Conservation (phyloP, 2,113 vertebrate genomes). For the Indicator maculatus region DNA sequence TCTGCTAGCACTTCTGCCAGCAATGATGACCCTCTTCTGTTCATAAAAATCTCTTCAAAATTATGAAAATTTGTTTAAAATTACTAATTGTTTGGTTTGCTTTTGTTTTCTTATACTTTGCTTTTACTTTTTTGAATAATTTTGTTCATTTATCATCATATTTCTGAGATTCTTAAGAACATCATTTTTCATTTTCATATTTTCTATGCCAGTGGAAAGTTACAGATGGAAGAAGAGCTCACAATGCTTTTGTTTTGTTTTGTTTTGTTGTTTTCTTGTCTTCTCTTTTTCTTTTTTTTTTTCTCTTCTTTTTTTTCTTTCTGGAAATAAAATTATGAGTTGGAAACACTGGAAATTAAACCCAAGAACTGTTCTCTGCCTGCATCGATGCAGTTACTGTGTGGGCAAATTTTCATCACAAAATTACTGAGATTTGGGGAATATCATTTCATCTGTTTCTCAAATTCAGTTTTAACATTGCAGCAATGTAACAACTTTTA, state of each 20-base stretch:
- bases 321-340: neutral
- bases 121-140: neutral
- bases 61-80: neutral
- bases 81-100: neutral
- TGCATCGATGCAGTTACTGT: neutral
- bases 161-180: neutral
- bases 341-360: neutral
- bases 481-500: neutral
- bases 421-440: neutral
- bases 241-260: neutral
- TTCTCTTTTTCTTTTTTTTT: too few species aligned
- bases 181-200: neutral
- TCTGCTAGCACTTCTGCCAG: neutral
- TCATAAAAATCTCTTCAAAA: neutral
- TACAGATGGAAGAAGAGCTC: neutral
- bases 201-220: neutral
- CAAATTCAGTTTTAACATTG: neutral
- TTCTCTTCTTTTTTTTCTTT: neutral
- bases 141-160: neutral
- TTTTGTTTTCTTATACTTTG: neutral
- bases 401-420: neutral
- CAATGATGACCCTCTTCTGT: neutral
- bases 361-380: neutral
- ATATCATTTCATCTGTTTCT: neutral
- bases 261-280: too few species aligned